Evolutionary conservation across 2,888 invertebrate genomes (phyloP), one percentile per base, ranked within the genome.

Genomic region (Microctonus hyperodae): DNA sequence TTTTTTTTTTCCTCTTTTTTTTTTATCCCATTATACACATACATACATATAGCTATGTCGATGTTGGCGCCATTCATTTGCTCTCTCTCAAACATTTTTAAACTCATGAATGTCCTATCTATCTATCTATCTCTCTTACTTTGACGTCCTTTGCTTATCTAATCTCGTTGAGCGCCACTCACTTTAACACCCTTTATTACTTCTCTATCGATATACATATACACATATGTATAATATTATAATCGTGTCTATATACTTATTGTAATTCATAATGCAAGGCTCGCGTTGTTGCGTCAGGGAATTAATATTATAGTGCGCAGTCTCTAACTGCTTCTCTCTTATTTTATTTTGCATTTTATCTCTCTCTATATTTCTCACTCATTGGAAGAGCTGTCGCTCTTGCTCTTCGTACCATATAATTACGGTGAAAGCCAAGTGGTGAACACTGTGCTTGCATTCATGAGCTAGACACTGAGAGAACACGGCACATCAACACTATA

Each of bases 381-480:
- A 51, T n/a, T n/a, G n/a, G n/a, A n/a, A n/a, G n/a, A n/a, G n/a
- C n/a, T n/a, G n/a, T n/a, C n/a, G n/a, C n/a, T n/a, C 60, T 56
- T 33, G 44, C 23, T 65, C 11, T 33, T 20, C 35, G 63, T 70
- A 77, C 73, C 75, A 73, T 80, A 72, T 79, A 79, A 80, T 80
- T 79, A 79, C 73, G 78, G 79, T 77, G 80, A 79, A 79, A 79
- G 80, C 77, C 78, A 74, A 65, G 44, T 61, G 35, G 65, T 60
- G 56, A 56, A 66, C 68, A 70, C 63, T 44, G 61, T 35, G 53
- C 65, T 55, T 33, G 58, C 48, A 58, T 57, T 59, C 64, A 64
- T 56, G 40, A 64, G n/a, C n/a, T n/a, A n/a, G 50, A 64, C 50
- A 35, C 55, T n/a, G 28, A 7, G n/a, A 23, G 23, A 67, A 59